phyloP scores from a whole-genome alignment of 2,113 vertebrate genomes.

The Cercocebus atys region DNA sequence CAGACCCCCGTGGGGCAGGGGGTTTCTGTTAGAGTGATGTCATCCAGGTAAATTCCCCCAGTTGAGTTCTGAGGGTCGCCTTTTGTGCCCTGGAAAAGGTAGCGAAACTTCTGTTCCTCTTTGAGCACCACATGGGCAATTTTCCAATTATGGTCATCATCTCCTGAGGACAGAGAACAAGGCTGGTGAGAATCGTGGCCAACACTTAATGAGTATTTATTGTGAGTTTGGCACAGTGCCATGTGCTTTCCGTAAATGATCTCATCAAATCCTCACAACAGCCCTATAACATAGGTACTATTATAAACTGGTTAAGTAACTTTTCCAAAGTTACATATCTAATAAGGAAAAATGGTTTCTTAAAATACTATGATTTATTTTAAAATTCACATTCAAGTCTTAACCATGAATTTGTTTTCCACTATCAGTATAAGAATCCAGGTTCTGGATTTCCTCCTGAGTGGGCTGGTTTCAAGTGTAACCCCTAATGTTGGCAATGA shows the following conservation, averaged over 20 bases:
- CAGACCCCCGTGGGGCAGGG: constrained; percentile 90
- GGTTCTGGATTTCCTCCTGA: neutral
- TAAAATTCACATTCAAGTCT: neutral
- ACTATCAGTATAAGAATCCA: neutral
- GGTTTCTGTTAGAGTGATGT: constrained; percentile 89
- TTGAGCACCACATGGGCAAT: constrained; percentile 90
- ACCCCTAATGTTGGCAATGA: neutral
- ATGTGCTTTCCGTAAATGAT: neutral
- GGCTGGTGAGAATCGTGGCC: neutral
- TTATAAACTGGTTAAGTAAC: neutral
- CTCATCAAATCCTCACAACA: neutral
- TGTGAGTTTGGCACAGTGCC: neutral
- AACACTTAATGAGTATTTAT: neutral
- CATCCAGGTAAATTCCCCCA: constrained; percentile 91
- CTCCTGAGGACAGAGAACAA: constrained; percentile 82
- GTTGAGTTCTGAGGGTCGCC: constrained; percentile 81
- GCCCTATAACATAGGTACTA: neutral
- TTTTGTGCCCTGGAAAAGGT: constrained; percentile 90
- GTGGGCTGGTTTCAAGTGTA: neutral
- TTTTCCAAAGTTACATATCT: neutral
- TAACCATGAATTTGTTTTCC: neutral
- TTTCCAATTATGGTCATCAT: constrained; percentile 88
- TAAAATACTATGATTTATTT: neutral
- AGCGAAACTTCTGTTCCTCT: constrained; percentile 91
- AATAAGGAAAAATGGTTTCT: neutral